Percentiles rank a stretch among this genome's conserved stretches.
Conservation (phyloP, 2,797 vertebrate species). For the Phrynocephalus forsythii region DNA sequence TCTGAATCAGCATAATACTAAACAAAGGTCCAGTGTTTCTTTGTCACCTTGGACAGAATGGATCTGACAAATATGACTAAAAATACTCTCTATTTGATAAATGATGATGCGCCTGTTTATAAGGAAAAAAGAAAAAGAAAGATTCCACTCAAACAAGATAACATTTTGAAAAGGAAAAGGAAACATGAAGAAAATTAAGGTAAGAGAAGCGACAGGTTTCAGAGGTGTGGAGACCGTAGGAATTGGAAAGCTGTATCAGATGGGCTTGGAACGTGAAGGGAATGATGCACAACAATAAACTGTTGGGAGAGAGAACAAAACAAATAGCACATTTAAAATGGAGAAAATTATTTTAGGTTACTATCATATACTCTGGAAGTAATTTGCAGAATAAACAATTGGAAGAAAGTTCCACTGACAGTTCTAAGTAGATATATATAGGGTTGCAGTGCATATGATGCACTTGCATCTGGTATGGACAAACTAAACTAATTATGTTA, state of each 20-base stretch:
- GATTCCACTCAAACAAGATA: constrained; percentile 56
- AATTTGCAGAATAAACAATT: no score
- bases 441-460: background rate
- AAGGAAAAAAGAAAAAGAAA: constrained; percentile 56
- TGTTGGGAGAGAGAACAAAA: constrained; percentile 67
- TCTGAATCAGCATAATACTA: constrained; percentile 45
- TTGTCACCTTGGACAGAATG: constrained; percentile 43
- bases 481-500: background rate
- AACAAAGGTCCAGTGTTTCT: constrained; percentile 8
- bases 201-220: constrained; percentile 70
- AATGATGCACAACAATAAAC: constrained; percentile 86
- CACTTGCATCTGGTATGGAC: constrained; percentile 2
- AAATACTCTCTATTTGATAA: constrained; percentile 56
- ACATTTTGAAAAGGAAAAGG: constrained; percentile 64
- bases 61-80: constrained; percentile 48
- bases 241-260: constrained; percentile 83
- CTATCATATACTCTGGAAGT: background rate
- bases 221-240: constrained; percentile 73
- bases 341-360: constrained; percentile 23
- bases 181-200: constrained; percentile 63
- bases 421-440: background rate
- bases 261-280: constrained; percentile 86
- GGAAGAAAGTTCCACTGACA: background rate
- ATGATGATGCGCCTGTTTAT: constrained; percentile 50
- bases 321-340: constrained; percentile 67